Base-by-base conservation (phyloP, 2,113 vertebrate genomes). In the Oncorhynchus masou region DNA sequence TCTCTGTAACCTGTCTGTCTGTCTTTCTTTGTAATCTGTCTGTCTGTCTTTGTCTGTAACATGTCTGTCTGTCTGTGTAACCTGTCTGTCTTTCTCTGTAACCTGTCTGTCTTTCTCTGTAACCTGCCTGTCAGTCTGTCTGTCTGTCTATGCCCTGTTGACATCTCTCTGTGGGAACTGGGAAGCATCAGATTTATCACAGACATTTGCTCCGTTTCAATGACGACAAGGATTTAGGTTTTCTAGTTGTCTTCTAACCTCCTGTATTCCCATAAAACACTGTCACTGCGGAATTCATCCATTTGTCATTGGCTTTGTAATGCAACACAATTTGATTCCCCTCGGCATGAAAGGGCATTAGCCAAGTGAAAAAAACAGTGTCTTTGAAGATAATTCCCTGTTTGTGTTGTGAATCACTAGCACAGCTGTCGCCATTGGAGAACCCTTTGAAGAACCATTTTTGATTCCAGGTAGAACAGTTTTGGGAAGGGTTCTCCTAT, bases 321-420 rank as follows among this genome's bases (percentile, higher is more conserved):
- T 68, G 80, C 77, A 76, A 76, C 79, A 74, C 45, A 74, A 59
- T 79, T 73, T 86, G 67, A 88, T 74, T 84, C 19, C 71, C 74
- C 74, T 9, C 4, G 69, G 74, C 76, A 81, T 74, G 54, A 85
- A 85, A 87, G 79, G 51, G 74, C 74, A 74, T 84, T 76, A 79
- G 73, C 77, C 71, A 83, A 81, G 75, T 1, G 9, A 78, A 84
- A 86, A 77, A 81, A 85, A 83, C 4, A 20, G 24, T 49, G 25
- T 25, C 73, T 74, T 67, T 67, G 49, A 68, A 79, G 60, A 83
- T 78, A 64, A 81, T 85, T 68, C 73, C 69, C 22, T 49, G 5
- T 68, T 86, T 72, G 76, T 78, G 74, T 86, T 70, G 72, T 74
- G 74, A 74, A 62, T 77, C 68, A 70, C 48, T 74, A 68, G 66